Percentiles rank a stretch among this genome's conserved stretches.
These are phyloP conservation scores for Sebastiscus albofasciatus DNA, from an alignment of 2,797 vertebrate genomes.

Conservation along the genomic window DNA sequence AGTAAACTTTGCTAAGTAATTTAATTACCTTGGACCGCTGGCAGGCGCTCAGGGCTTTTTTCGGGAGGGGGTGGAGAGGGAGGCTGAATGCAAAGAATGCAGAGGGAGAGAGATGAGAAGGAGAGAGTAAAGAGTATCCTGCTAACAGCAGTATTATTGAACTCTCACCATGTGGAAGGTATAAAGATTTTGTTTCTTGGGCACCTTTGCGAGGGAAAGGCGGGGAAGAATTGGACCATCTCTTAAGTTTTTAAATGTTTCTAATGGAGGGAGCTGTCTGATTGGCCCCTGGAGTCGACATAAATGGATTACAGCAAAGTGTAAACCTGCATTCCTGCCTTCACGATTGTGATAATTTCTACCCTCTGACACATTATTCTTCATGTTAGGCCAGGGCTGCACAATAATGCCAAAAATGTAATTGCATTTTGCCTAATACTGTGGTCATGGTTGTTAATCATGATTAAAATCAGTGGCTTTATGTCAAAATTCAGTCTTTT, in stretches of 20 bases:
- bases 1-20: conserved; percentile 92
- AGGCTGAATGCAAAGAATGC: conserved; percentile 55
- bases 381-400: conserved; percentile 33
- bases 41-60: conserved; percentile 65
- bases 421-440: conserved; percentile 29
- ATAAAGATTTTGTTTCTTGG: neutral
- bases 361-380: conserved; percentile 43
- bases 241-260: conserved; percentile 40
- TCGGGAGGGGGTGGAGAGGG: conserved; percentile 23
- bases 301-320: conserved; percentile 40
- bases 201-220: conserved; percentile 5
- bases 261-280: conserved; percentile 44
- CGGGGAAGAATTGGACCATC: neutral
- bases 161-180: conserved; percentile 30
- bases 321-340: conserved; percentile 40
- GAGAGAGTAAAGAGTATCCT: conserved; percentile 30
- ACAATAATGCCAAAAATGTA: conserved; percentile 41
- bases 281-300: conserved; percentile 43
- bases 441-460: conserved; percentile 28
- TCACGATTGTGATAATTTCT: conserved; percentile 43
- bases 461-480: conserved; percentile 12
- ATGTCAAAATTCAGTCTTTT: neutral
- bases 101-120: conserved; percentile 53
- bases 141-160: conserved; percentile 39
- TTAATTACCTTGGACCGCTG: conserved; percentile 86